These are phyloP conservation scores for Corydoras maculifer DNA, from an alignment of 2,113 vertebrate genomes.

Conservation along the genomic window DNA sequence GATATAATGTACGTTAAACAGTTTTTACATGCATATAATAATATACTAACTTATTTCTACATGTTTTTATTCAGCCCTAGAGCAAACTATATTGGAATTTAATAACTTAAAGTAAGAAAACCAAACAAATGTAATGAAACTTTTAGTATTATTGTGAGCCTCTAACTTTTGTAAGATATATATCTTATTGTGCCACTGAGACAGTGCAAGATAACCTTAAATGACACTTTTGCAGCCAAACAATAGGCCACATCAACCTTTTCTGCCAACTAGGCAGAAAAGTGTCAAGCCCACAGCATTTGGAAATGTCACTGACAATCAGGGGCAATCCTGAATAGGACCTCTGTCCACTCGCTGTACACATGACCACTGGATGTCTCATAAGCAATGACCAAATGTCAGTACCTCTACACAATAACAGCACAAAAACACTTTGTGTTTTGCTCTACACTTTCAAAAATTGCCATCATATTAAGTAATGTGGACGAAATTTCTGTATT, in stretches of 20 bases:
- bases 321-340: conserved; percentile 8
- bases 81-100: too few species aligned
- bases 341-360: conserved; percentile 4
- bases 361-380: conserved; percentile 5
- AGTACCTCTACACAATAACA: conserved; percentile 11
- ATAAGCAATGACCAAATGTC: conserved; percentile 7
- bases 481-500: too few species aligned
- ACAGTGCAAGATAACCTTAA: conserved; percentile 53
- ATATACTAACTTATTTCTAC: too few species aligned
- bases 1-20: too few species aligned
- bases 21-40: too few species aligned
- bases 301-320: conserved; percentile 38
- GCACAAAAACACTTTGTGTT: too few species aligned
- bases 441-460: too few species aligned
- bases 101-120: too few species aligned
- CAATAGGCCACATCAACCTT: conserved; percentile 26
- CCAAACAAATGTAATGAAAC: conserved; percentile 55
- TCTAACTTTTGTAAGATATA: conserved; percentile 46
- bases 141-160: conserved; percentile 34
- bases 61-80: background rate
- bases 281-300: conserved; percentile 7
- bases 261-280: conserved; percentile 24
- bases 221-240: conserved; percentile 6
- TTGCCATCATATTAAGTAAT: too few species aligned
- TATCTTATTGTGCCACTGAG: conserved; percentile 58